Evolutionary conservation across 2,888 invertebrate genomes (phyloP), one percentile per base, ranked within the genome.

Genomic region (Agriopis marginaria): DNA sequence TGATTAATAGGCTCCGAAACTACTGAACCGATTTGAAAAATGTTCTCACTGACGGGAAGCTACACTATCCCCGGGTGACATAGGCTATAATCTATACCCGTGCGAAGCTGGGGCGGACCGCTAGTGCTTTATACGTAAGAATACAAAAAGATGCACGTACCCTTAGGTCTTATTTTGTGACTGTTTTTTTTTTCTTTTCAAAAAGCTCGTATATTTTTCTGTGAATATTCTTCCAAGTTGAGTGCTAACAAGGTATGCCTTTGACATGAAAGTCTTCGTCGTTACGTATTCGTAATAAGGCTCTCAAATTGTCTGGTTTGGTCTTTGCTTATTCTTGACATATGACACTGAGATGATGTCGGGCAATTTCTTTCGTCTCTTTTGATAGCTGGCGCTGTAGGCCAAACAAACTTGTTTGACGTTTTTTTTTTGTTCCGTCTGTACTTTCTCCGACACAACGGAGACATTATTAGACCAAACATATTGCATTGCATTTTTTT

Each of bases 201-300:
- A 54, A 45, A 32, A 47, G 55, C 63, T 55, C 23, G 63, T 40
- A 40, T 47, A 63, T 63, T 63, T 61, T 63, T 62, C 23, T 45
- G 32, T 32, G 45, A 62, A 62, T 53, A 51, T 62, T 51, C 44
- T 53, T 45, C 50, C 50, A 61, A 61, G 10, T 53, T 45, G n/a
- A 9, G n/a, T 54, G 62, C 62, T 62, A 62, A 62, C 62, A 62
- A 62, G 62, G 62, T 53, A 51, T 62, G 53, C 53, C 62, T 62
- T 62, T 62, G 62, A 62, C 62, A 53, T 17, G 44, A 17, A 12
- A 62, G 61, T n/a, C 53, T 53, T n/a, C 62, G 11, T 62, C 62
- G 53, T 53, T 62, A 45, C 53, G 44, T 62, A 62, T 62, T 62
- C 62, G 53, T 58, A 62, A 62, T 62, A 53, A 62, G 44, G 53